Evolutionary conservation across 2,797 vertebrate genomes (phyloP), one percentile per base, ranked within the genome.

Genomic region (Morus bassanus): DNA sequence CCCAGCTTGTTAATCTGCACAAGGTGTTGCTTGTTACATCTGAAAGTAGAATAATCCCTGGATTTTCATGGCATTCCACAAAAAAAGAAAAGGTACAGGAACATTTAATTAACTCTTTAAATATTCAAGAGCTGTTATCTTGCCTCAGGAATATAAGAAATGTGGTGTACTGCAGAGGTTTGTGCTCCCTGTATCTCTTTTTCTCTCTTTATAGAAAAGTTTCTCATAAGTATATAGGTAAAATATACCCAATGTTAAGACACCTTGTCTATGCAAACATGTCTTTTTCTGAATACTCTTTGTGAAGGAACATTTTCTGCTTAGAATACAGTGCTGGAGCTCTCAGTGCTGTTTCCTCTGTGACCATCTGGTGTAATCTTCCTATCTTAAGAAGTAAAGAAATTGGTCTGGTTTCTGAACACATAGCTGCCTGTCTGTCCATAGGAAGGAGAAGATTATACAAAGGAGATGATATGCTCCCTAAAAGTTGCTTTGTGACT

Each of bases 51-150:
- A 54, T 61, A 31, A 41, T 9, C 21, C 18, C 69, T 75, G 35
- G 11, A 73, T 90, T 85, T 92, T 5, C 41, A 54, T 14, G 24
- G 7, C 22, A 59, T 31, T 77, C 22, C 39, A 73, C 13, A 65
- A 56, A 80, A 23, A 24, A 87, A 67, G 9, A 13, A 54, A 46
- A 16, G 6, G 18, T 25, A 25, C 0, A 0, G 60, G 25, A 65
- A 82, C 3, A 45, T 56, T 35, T 64, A 73, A 78, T 54, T 95
- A 77, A 77, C 28, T 12, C 18, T 83, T 88, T 48, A 73, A 83
- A 80, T 88, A 33, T 56, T 74, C 57, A 63, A 78, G 18, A 83
- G 3, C 17, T 67, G 13, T 45, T 61, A 61, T 10, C 46, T 86
- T 88, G 30, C 6, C 77, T 73, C 51, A 85, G 33, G 12, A 78